Base-by-base conservation (phyloP, 2,888 invertebrate species). In the Eremobia ochroleuca region DNA sequence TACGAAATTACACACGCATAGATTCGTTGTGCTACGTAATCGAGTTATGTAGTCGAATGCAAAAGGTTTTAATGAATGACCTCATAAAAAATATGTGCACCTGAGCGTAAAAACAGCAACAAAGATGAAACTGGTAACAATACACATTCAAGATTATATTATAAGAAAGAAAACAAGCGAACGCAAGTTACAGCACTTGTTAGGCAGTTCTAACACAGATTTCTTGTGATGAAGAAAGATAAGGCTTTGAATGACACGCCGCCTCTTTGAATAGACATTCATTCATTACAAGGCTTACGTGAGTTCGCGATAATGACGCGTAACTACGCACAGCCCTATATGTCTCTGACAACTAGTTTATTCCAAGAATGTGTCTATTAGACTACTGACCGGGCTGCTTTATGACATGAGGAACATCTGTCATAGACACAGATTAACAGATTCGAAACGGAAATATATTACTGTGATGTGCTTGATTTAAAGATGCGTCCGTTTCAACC, bases 1-100 rank as follows among this genome's bases (percentile, higher is more conserved):
- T 87, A 84, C 85, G 40, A 81, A 81, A 87, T 85, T 72, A 70
- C 69, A 77, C 85, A 81, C 85, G 77, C 81, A 77, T 58, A 59
- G 74, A 65, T 77, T 65, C 62, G 74, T 58, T 66, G 62, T 66
- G 73, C 77, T 77, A 83, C 76, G 81, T 86, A 86, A 85, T 83
- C 70, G 55, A 64, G 75, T 84, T 84, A 86, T 67, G 75, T 82
- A 82, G 59, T 49, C 52, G 58, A 31, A 61, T 71, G 40, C 43
- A 67, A 82, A 76, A 83, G 65, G 65, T 52, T 67, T 83, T 66
- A 78, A 75, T 62, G 68, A 52, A 49, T 67, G 86, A 86, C 74
- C 79, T 79, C 66, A 73, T 46, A 66, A 37, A 72, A 85, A 85
- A 85, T 68, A 76, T 49, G 46, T 83, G 65, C 75, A 74, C 46